Evolutionary conservation across 2,888 invertebrate genomes (phyloP), one percentile per base, ranked within the genome.

Genomic region (Aquatica leii): DNA sequence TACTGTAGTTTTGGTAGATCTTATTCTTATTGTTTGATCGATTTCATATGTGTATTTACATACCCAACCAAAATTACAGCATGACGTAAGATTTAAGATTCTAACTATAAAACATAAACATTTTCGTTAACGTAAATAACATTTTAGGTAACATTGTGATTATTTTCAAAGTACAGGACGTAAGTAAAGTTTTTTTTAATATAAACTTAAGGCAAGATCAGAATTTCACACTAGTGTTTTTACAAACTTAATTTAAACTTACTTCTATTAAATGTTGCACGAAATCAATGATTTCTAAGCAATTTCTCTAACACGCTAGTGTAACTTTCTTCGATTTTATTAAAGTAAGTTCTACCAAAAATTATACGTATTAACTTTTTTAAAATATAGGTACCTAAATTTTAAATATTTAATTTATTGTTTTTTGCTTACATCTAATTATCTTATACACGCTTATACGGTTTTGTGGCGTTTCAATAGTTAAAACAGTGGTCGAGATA

Each of bases 11-110:
- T 50, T 41, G 58, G 53, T 48, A 53, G 58, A 46, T 58, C 31
- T 58, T 41, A 51, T 40, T 21, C 8, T 60, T 60, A 50, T 55
- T 60, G 37, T 55, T 48, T 46, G 15, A 53, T 46, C 14, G 15
- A 18, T 12, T 49, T 35, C 24, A 24, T 24, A 24, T 37, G 57
- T 57, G 52, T 58, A 58, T 46, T 40, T 50, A 40, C 56, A 51
- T 46, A 35, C 59, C 58, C 54, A 63, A 35, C 59, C 58, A 59
- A 63, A 59, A 59, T 54, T 59, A 55, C 63, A 54, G 54, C 63
- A 50, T 58, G 37, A 63, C 53, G 34, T 59, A 60, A 37, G 52
- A 60, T n/a, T n/a, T 60, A 53, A 53, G 53, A n/a, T 40, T 35
- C 37, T 50, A 48, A 21, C 61, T 61, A 55, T 49, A 61, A 56